Evolutionary conservation across 2,888 invertebrate species (phyloP).

Genomic region (Opisthograptis luteolata): DNA sequence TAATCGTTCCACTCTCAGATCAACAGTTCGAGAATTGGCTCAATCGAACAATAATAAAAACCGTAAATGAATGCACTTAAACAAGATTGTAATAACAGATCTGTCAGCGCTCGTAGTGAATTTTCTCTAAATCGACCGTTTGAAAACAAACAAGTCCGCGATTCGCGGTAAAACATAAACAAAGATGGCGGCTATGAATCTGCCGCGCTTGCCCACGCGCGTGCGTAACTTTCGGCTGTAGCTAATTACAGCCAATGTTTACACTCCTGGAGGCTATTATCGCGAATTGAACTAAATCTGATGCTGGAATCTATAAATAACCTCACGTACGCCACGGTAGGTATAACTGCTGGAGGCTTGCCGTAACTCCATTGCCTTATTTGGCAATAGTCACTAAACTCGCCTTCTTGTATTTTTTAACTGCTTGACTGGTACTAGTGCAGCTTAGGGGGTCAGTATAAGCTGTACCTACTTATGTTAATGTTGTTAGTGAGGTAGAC

Average conservation of each 20-base stretch:
- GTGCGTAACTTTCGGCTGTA: slow-evolving; percentile 62
- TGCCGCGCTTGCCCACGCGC: slow-evolving; percentile 68
- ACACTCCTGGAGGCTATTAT: slow-evolving; percentile 69
- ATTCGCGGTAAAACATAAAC: slow-evolving; percentile 57
- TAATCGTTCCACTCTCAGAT: slow-evolving; percentile 10
- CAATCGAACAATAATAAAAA: slow-evolving; percentile 16
- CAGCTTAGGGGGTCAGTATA: too few species aligned
- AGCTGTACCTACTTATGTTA: too few species aligned
- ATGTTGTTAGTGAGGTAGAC: too few species aligned
- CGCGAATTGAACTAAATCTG: slow-evolving; percentile 68
- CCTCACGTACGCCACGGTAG: slow-evolving; percentile 60
- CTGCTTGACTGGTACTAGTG: too few species aligned
- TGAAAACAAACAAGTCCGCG: slow-evolving; percentile 69
- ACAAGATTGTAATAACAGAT: slow-evolving; percentile 53
- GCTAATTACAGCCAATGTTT: slow-evolving; percentile 77
- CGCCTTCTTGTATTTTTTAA: too few species aligned
- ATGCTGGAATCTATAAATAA: slow-evolving; percentile 67
- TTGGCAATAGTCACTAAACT: slow-evolving; percentile 41
- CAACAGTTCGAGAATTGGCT: slow-evolving; percentile 10
- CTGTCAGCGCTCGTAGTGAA: slow-evolving; percentile 74
- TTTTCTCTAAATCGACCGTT: slow-evolving; percentile 72
- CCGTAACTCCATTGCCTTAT: slow-evolving; percentile 49
- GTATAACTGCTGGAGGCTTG: slow-evolving; percentile 44
- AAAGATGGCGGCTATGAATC: slow-evolving; percentile 66
- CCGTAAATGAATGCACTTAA: slow-evolving; percentile 31